Conservation (phyloP, 2,113 vertebrate genomes). For the Gnathonemus echidnorhynchus region DNA sequence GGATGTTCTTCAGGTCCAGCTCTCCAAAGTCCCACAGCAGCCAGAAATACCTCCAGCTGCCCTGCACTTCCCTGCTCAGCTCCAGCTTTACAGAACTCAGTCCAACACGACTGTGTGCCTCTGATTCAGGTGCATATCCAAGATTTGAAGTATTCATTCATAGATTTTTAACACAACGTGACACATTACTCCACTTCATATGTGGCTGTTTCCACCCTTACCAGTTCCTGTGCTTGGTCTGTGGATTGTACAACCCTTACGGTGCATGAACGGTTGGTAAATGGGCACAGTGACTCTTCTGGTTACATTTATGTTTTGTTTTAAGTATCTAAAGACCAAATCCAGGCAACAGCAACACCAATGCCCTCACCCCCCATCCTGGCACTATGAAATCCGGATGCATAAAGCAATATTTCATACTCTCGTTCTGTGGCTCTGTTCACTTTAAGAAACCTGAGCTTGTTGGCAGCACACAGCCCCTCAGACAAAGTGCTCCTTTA, state of each 20-base stretch:
- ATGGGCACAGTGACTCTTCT: background rate
- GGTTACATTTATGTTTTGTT: background rate
- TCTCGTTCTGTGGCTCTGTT: background rate
- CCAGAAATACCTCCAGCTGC: background rate
- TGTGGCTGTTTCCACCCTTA: background rate
- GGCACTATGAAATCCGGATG: background rate
- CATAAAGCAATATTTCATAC: background rate
- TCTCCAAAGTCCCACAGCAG: background rate
- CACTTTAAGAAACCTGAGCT: background rate
- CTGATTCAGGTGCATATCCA: background rate
- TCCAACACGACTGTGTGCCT: background rate
- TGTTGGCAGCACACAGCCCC: background rate
- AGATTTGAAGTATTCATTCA: background rate
- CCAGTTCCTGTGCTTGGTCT: background rate
- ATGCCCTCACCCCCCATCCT: background rate
- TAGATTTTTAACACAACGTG: background rate
- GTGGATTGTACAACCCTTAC: background rate
- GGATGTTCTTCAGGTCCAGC: background rate
- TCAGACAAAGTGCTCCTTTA: background rate
- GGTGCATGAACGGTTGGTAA: background rate
- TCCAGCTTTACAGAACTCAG: background rate
- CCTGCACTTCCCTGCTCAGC: background rate
- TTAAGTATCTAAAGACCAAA: background rate
- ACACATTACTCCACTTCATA: background rate
- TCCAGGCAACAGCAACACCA: background rate